Base-by-base conservation (phyloP, 2,113 vertebrate species). In the Perca flavescens region DNA sequence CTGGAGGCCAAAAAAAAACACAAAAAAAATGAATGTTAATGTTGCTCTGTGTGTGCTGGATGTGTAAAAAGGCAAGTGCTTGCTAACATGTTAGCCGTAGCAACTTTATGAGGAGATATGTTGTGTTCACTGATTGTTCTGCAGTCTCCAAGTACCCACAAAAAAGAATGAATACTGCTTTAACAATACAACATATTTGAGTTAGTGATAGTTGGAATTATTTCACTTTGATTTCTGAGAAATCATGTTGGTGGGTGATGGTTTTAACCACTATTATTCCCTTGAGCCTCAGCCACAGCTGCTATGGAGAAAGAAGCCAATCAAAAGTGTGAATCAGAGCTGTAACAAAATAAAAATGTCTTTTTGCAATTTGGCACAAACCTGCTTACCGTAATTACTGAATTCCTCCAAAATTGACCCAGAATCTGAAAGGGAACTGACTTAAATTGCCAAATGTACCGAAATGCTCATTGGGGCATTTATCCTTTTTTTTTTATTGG, bases 331-430 rank as follows among this genome's bases (percentile, higher is more conserved):
- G 13, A 62, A 50, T 36, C 25, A 50, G 12, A 60, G 54, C 40
- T 60, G 16, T 22, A 9, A n/a, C 10, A 31, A n/a, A 21, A 54
- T 28, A 34, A 40, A 49, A 68, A 61, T 11, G 11, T 15, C 10
- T 17, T 60, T 40, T 40, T 54, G 15, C 16, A 52, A 36, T 69
- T 53, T 68, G 60, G 22, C 47, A 40, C 19, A 50, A 60, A 40
- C 14, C 15, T 1, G 12, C 17, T 15, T 22, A 21, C 9, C 21
- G 13, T 46, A 28, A 19, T 16, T 19, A 25, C 8, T 60, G 28
- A 78, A 58, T 77, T 49, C 6, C 47, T 78, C 28, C 56, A 49
- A 22, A 62, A 47, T 16, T 52, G 19, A 36, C 17, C 57, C 6
- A 14, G 43, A 49, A 72, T 54, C 21, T 57, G 34, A 25, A 46